A percentile compares a stretch with the other conserved stretches of the same genome.
These are phyloP conservation scores for Ectemnius continuus DNA, from an alignment of 2,888 invertebrate species.

Conservation along the genomic window DNA sequence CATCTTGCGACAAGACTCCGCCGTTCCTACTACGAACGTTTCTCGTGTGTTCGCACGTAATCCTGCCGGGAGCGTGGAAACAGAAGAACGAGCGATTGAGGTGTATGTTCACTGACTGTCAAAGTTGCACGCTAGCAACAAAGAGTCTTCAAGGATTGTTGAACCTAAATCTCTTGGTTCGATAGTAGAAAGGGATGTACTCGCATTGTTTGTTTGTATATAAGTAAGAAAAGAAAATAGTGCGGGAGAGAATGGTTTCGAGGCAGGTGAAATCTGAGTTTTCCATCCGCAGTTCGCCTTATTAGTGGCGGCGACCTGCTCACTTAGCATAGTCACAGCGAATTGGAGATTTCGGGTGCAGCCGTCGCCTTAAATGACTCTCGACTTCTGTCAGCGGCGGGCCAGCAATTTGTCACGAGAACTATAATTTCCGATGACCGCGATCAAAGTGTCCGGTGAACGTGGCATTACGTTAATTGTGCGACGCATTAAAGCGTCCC, in stretches of 20 bases:
- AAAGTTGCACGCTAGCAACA: slow-evolving; percentile 34
- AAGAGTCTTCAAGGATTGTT: slow-evolving; percentile 45
- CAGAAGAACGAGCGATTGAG: slow-evolving; percentile 41
- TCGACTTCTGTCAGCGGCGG: slow-evolving; percentile 11
- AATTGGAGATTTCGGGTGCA: slow-evolving; percentile 22
- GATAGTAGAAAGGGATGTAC: too few species aligned
- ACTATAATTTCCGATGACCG: slow-evolving; percentile 58
- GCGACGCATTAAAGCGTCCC: too few species aligned
- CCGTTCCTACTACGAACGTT: slow-evolving; percentile 46
- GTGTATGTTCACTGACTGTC: slow-evolving; percentile 18
- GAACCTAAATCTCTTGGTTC: not conserved
- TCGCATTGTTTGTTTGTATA: too few species aligned
- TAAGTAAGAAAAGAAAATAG: too few species aligned
- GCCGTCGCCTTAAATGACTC: slow-evolving; percentile 22
- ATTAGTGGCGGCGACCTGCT: too few species aligned
- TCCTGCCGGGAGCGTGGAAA: slow-evolving; percentile 28
- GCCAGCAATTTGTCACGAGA: slow-evolving; percentile 37
- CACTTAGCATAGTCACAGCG: too few species aligned
- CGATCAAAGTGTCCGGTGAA: slow-evolving; percentile 16
- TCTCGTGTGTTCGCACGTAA: slow-evolving; percentile 44
- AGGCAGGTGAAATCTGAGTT: too few species aligned
- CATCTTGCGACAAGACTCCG: not conserved
- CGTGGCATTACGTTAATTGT: not conserved
- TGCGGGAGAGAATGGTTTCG: too few species aligned
- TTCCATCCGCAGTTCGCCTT: not conserved